phyloP scores from a whole-genome alignment of 1,140 invertebrate species.

The Notospermus geniculatus region DNA sequence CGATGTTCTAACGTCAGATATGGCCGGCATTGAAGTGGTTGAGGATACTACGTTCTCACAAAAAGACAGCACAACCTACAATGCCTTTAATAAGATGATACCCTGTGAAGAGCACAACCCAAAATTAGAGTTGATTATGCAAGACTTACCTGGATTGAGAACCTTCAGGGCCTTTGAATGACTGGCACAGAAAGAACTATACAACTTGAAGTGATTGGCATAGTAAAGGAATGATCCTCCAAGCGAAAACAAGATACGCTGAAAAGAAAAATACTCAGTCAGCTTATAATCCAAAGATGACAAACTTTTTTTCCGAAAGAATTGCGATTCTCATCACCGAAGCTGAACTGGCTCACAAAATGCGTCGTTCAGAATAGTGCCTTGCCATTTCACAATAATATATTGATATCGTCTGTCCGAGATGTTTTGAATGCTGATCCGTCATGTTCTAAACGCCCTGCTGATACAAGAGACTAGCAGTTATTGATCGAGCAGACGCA shows the following conservation, averaged over 20 bases:
- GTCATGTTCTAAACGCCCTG: no score
- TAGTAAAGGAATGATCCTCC: slow-evolving; percentile 96
- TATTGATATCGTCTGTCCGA: no score
- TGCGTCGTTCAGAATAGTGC: no score
- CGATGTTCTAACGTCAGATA: no score
- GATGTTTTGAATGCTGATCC: no score
- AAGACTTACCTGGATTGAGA: slow-evolving; percentile 88
- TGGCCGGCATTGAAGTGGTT: no score
- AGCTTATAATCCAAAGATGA: not conserved
- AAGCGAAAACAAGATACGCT: slow-evolving; percentile 94
- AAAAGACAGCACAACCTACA: not conserved
- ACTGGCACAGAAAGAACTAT: slow-evolving; percentile 97
- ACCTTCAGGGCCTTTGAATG: slow-evolving; percentile 99
- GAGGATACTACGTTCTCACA: not conserved
- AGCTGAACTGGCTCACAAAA: not conserved
- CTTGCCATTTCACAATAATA: no score
- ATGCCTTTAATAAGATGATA: no score
- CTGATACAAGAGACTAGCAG: no score
- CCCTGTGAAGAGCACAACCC: no score
- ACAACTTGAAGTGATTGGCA: slow-evolving; percentile 98
- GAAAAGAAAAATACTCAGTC: slow-evolving; percentile 56
- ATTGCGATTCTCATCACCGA: not conserved
- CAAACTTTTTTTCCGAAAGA: not conserved
- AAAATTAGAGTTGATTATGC: no score
- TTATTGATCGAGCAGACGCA: no score